Percentiles rank a stretch among this genome's conserved stretches.
phyloP scores from a whole-genome alignment of 2,113 vertebrate species.

The Indri indri region DNA sequence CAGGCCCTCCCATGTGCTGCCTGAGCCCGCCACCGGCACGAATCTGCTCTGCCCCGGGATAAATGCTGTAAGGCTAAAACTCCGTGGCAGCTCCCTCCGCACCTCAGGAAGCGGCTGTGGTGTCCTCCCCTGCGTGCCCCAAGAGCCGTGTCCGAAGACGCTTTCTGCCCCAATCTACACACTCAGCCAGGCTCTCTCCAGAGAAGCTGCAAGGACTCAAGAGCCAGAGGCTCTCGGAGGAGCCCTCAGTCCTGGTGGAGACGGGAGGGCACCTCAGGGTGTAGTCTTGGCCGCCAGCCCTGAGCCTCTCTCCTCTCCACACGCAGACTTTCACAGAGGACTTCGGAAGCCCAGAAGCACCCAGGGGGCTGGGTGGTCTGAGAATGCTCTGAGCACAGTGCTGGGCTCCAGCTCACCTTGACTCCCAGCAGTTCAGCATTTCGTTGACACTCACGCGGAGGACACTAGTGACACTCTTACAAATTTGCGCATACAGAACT shows the following conservation, averaged over 20 bases:
- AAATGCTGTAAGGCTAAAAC: neutral
- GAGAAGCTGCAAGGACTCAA: neutral
- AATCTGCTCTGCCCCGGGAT: neutral
- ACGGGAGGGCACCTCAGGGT: too few relatives aligned
- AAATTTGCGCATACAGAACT: neutral
- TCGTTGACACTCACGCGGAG: neutral
- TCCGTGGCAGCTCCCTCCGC: rapidly evolving
- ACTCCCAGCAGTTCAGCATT: neutral
- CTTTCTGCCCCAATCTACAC: neutral
- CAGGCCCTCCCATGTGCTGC: neutral
- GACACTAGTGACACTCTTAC: neutral
- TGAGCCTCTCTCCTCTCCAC: neutral
- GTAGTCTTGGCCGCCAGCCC: neutral
- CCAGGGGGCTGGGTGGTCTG: neutral
- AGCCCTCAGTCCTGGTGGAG: neutral
- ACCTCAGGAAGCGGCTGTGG: neutral
- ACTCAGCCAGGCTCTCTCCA: neutral
- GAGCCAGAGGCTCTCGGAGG: neutral
- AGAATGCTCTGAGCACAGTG: neutral
- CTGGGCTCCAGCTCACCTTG: neutral
- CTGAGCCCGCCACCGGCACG: rapidly evolving
- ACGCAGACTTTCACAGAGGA: neutral
- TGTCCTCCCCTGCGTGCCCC: too few relatives aligned
- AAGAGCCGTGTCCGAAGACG: neutral
- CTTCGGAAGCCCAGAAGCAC: neutral